Evolutionary conservation across 1,140 invertebrate species (phyloP).

Genomic region (Drosophila pachea): DNA sequence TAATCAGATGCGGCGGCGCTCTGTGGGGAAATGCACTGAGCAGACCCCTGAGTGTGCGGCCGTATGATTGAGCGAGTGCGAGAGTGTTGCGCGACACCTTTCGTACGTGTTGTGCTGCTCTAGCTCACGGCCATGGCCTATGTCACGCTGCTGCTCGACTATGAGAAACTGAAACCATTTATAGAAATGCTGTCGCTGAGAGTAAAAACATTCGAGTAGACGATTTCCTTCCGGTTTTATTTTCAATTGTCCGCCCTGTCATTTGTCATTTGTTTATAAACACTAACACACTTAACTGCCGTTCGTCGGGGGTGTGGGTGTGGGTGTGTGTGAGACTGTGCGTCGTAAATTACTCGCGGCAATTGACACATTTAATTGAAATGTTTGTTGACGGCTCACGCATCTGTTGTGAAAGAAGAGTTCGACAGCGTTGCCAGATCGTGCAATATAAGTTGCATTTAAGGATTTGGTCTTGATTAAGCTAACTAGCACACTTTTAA

Average conservation of each 20-base stretch:
- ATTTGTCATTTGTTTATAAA: constrained; percentile 76
- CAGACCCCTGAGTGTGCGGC: constrained; percentile 2
- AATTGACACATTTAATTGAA: constrained; percentile 74
- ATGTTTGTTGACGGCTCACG: constrained; percentile 55
- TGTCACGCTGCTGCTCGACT: constrained; percentile 4
- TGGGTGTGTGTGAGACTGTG: constrained; percentile 40
- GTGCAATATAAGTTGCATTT: not conserved
- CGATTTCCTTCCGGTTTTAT: constrained; percentile 74
- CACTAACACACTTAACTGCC: constrained; percentile 37
- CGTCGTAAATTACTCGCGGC: constrained; percentile 62
- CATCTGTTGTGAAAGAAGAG: constrained; percentile 42
- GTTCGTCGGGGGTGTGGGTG: constrained; percentile 12
- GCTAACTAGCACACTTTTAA: not conserved
- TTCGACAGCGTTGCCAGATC: constrained; percentile 5
- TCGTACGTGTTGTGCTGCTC: constrained; percentile 36
- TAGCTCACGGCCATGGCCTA: constrained; percentile 11
- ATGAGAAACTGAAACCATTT: constrained; percentile 67
- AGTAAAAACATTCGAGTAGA: constrained; percentile 54
- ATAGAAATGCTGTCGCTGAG: constrained; percentile 53
- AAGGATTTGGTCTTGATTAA: constrained; percentile 3
- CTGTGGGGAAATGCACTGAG: constrained; percentile 58
- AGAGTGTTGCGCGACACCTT: constrained; percentile 50
- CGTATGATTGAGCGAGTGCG: constrained; percentile 22
- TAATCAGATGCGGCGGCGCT: constrained; percentile 65
- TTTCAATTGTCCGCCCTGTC: constrained; percentile 68